Base-by-base conservation (phyloP, 1,140 invertebrate genomes). In the Apis laboriosa region DNA sequence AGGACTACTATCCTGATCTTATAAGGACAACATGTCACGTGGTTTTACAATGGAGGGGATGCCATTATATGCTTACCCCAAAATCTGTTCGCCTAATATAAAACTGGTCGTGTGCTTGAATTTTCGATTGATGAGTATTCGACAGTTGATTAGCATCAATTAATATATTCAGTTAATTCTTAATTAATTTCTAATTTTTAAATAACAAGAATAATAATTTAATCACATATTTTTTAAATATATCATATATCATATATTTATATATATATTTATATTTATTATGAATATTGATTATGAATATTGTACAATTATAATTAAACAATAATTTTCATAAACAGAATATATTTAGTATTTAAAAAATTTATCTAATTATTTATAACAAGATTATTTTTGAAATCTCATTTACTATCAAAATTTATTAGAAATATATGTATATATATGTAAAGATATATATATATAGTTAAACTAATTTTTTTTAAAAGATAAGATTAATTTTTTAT, bases 51-150 rank as follows among this genome's bases (percentile, higher is more conserved):
- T 70, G 58, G 78, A 80, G 85, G 71, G 84, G 77, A 68, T 63
- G 74, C 21, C 34, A 60, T 43, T 80, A 75, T 77, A 90, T 73
- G 68, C 90, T 79, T 87, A 84, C 89, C 90, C 89, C 76, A 74
- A 88, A 90, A 92, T 93, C 91, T 94, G 93, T 75, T 93, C 84
- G 89, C 92, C 92, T 94, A 93, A 84, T 94, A 94, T 91, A 92
- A 93, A 93, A 91, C 93, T 94, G 93, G 93, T 94, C 93, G 92
- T 90, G 85, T 90, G 91, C 92, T 92, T 94, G 92, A 92, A 92
- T 94, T 94, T 91, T 93, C 92, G 92, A 94, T 94, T 94, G 93
- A 94, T 91, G 90, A 92, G 91, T 85, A 87, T 93, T 94, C 93
- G 93, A 94, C 93, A 93, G 91, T 86, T 90, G 91, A 93, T 94